Evolutionary conservation across 2,888 invertebrate genomes (phyloP).

Genomic region (Agelastica alni): DNA sequence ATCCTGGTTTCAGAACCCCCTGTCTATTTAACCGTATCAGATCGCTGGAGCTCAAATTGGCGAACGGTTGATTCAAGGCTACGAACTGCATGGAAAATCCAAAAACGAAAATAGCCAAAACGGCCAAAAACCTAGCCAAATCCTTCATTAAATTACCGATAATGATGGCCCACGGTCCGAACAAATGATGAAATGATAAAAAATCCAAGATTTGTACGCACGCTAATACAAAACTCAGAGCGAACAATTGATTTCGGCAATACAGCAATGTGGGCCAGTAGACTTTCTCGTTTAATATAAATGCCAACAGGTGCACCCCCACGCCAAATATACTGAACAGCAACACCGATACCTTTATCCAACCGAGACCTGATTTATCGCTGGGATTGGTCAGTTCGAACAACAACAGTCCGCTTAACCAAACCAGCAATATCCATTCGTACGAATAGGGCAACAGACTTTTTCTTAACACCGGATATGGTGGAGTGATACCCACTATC

Average conservation of each 20-base stretch:
- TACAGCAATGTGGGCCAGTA: constrained; percentile 90
- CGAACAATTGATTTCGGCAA: constrained; percentile 95
- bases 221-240: constrained; percentile 90
- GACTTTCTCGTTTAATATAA: constrained; percentile 66
- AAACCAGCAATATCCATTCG: constrained; percentile 93
- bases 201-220: constrained; percentile 98
- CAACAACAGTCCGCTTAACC: constrained; percentile 91
- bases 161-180: constrained; percentile 99
- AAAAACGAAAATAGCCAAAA: constrained; percentile 95
- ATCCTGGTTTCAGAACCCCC: constrained; percentile 35
- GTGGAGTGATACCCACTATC: constrained; percentile 86
- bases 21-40: constrained; percentile 58
- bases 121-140: constrained; percentile 94
- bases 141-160: constrained; percentile 95
- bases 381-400: constrained; percentile 98
- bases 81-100: constrained; percentile 98
- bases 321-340: constrained; percentile 90
- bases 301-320: constrained; percentile 83
- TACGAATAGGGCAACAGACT: constrained; percentile 90
- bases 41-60: constrained; percentile 68
- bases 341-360: constrained; percentile 86
- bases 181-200: constrained; percentile 97
- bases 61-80: constrained; percentile 93
- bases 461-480: constrained; percentile 79
- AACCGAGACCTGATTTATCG: constrained; percentile 95